These are phyloP conservation scores for Dryas iulia DNA, from an alignment of 1,140 invertebrate species.

Conservation along the genomic window DNA sequence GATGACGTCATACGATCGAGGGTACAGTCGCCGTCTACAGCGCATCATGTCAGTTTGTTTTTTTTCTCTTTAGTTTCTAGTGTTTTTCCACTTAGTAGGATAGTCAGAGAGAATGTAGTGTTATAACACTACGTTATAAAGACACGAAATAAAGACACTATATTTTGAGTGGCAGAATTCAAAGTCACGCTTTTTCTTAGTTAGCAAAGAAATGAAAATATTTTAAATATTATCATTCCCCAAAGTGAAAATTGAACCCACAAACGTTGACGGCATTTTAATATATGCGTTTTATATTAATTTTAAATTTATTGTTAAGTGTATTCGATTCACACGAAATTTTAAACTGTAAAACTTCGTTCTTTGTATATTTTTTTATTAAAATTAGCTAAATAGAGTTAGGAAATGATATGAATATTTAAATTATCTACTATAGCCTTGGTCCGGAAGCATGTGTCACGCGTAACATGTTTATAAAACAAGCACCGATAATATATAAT, in stretches of 20 bases:
- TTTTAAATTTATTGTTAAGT: not conserved
- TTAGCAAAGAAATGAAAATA: no score
- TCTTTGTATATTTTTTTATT: not conserved
- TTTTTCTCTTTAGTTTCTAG: not conserved
- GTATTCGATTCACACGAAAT: not conserved
- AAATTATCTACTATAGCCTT: not conserved
- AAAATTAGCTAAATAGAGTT: not conserved
- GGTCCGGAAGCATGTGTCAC: not conserved
- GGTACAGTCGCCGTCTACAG: constrained; percentile 66
- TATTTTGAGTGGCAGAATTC: no score
- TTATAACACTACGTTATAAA: no score
- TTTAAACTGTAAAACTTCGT: not conserved
- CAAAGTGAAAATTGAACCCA: no score
- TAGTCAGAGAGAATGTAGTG: no score
- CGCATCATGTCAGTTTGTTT: constrained; percentile 51
- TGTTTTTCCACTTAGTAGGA: no score
- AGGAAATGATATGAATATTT: not conserved
- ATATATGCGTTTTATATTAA: not conserved
- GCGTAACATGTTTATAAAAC: not conserved
- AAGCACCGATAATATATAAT: not conserved
- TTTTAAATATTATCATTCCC: no score
- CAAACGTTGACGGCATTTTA: no score
- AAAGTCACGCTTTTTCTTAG: no score
- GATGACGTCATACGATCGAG: constrained; percentile 71
- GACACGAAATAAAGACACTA: no score